Evolutionary conservation across 2,113 vertebrate species (phyloP).

Genomic region (Trochalopteron elliotii): DNA sequence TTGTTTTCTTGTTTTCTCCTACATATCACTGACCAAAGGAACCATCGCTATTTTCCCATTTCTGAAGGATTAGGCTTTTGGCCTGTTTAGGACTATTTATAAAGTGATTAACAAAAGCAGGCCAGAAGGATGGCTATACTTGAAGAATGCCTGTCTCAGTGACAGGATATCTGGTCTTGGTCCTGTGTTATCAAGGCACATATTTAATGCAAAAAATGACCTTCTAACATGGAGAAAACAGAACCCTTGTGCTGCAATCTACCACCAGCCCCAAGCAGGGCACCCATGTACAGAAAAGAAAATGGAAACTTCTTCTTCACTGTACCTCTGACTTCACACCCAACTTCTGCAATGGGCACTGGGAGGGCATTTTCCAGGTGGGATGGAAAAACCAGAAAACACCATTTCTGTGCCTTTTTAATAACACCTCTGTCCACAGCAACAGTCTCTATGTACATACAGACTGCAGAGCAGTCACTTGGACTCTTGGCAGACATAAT

Average conservation of each 20-base stretch:
- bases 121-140: background rate
- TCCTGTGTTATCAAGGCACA: background rate
- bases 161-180: background rate
- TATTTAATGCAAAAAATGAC: background rate
- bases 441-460: background rate
- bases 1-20: background rate
- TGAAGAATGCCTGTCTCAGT: background rate
- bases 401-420: background rate
- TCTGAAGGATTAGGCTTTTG: background rate
- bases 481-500: background rate
- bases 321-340: background rate
- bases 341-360: background rate
- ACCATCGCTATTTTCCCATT: background rate
- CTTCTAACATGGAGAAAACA: background rate
- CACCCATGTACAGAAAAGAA: background rate
- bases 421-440: conserved; percentile 17
- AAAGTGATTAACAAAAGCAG: background rate
- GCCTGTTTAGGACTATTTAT: background rate
- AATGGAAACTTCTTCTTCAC: background rate
- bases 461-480: background rate
- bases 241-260: background rate
- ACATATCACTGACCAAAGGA: background rate
- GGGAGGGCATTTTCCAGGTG: background rate
- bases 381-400: background rate
- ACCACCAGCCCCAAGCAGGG: background rate